phyloP scores from a whole-genome alignment of 2,113 vertebrate species.

The Plectropomus leopardus region DNA sequence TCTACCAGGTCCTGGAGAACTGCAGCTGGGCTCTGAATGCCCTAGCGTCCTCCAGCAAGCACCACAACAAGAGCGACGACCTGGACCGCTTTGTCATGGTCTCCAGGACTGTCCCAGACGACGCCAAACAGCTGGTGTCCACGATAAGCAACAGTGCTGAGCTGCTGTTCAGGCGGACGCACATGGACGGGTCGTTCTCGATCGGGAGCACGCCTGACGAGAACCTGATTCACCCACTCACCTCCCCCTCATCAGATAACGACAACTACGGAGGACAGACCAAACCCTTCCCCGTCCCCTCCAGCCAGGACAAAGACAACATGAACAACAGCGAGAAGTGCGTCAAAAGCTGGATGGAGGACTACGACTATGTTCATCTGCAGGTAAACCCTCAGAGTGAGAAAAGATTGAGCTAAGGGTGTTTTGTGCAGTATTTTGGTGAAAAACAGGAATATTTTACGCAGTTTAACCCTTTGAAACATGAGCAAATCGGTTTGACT shows the following conservation, averaged over 20 bases:
- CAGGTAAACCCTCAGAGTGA: conserved; percentile 85
- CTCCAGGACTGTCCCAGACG: conserved; percentile 90
- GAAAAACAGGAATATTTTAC: neutral
- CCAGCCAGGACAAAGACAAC: conserved; percentile 83
- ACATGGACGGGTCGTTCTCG: conserved; percentile 67
- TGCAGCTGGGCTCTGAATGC: conserved; percentile 90
- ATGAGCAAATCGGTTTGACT: no score
- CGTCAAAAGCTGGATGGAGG: conserved; percentile 98
- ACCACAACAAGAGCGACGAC: conserved; percentile 91
- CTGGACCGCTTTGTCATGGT: conserved; percentile 96
- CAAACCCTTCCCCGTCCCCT: conserved; percentile 80
- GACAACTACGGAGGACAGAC: conserved; percentile 79
- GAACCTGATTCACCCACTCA: conserved; percentile 69
- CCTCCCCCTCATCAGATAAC: conserved; percentile 79
- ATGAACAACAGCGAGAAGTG: conserved; percentile 87
- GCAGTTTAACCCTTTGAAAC: no score
- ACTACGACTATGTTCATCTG: conserved; percentile 97
- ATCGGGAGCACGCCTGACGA: conserved; percentile 68
- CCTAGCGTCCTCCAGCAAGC: conserved; percentile 79
- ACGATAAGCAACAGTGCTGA: conserved; percentile 89
- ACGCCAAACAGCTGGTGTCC: conserved; percentile 92
- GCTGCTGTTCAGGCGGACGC: conserved; percentile 86
- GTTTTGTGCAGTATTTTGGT: no score
- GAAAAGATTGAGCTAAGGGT: neutral
- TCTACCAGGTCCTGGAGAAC: conserved; percentile 88